Base-by-base conservation (phyloP, 2,797 vertebrate species). In the Gadopsis bispinosus region DNA sequence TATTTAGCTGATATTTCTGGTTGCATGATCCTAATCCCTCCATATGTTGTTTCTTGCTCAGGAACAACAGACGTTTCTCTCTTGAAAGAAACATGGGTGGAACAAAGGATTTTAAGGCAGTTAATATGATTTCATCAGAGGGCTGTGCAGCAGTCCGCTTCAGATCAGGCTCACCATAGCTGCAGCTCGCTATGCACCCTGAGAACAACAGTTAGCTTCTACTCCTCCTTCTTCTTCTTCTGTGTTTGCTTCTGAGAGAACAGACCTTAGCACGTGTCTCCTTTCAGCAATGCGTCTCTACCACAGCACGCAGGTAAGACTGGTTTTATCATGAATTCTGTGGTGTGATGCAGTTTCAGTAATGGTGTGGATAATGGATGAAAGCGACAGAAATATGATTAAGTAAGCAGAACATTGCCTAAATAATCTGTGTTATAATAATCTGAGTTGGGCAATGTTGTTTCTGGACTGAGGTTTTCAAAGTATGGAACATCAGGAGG, bases 91-190 rank as follows among this genome's bases (percentile, higher is more conserved):
- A 76, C 6, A 4, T 35, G 53, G 29, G 2, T 54, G 53, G 66
- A 74, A 71, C 64, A 85, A 87, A 85, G 70, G 72, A 63, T 78
- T 7, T 5, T 41, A 48, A 67, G 75, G 77, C 81, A 53, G 43
- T 59, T 88, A 88, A 90, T 79, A 75, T 86, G 90, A 89, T 88
- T 83, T 76, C 56, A 85, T 83, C 20, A 39, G 68, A 77, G 67
- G 61, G 69, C 26, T 69, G 47, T 20, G 64, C 1, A 56, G 55
- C 61, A 69, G 80, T 84, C 70, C 75, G 85, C 86, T 55, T 88
- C 74, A 77, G 63, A 58, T 67, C 56, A 66, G 70, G 70, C 39
- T 80, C 55, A 11, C 62, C 58, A 50, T 2, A 9, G 11, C 56
- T 68, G 45, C 29, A 77, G 69, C 41, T 33, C 12, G 7, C 19